Percentiles rank a stretch among this genome's conserved stretches.
phyloP scores from a whole-genome alignment of 1,140 invertebrate genomes.

The Aphelenchoides besseyi region DNA sequence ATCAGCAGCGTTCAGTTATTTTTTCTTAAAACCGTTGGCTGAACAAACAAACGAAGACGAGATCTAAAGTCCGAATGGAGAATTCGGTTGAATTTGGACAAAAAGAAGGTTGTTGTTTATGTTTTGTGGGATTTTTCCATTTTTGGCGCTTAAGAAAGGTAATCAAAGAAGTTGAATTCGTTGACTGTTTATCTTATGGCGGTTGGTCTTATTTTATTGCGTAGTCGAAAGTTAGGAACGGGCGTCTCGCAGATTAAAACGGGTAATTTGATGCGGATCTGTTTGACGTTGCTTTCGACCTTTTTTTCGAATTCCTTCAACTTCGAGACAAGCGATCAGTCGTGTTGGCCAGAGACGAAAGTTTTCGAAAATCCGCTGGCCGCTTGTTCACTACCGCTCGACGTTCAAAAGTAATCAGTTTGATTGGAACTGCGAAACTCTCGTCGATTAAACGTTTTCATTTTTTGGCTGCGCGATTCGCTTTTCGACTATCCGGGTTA shows the following conservation, averaged over 20 bases:
- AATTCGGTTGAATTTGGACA: not conserved
- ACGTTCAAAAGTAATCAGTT: too few relatives aligned
- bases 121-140: not conserved
- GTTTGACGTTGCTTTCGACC: not conserved
- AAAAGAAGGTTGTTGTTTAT: not conserved
- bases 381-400: not conserved
- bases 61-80: not conserved
- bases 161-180: too few relatives aligned
- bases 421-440: too few relatives aligned
- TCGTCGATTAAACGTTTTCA: too few relatives aligned
- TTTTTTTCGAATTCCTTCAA: not conserved
- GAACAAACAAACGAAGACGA: not conserved
- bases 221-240: not conserved
- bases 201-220: not conserved
- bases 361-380: not conserved
- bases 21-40: not conserved
- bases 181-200: too few relatives aligned
- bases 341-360: not conserved
- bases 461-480: too few relatives aligned
- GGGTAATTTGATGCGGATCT: conserved; percentile 8
- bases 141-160: not conserved
- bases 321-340: not conserved
- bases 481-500: too few relatives aligned
- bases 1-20: too few relatives aligned
- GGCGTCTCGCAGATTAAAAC: not conserved